Percentiles rank a stretch among this genome's conserved stretches.
Evolutionary conservation across 1,140 invertebrate species (phyloP).

Genomic region (Cepaea nemoralis): DNA sequence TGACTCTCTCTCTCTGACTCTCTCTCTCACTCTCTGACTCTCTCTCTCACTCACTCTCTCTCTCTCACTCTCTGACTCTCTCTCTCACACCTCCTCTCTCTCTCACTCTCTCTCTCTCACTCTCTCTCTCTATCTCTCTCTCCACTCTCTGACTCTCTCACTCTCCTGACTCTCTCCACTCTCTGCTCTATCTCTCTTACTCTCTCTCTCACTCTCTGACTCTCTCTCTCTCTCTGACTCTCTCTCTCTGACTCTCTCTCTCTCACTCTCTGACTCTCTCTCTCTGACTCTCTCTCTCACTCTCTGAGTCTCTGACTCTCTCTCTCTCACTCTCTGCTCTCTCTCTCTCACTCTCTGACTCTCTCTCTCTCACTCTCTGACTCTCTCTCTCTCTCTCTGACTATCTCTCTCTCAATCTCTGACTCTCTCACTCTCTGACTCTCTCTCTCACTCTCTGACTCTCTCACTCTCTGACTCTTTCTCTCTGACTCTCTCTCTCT

Average conservation of each 20-base stretch:
- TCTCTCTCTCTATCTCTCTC: no score
- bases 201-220: neutral
- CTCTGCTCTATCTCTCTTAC: no score
- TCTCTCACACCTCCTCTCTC: neutral
- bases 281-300: neutral
- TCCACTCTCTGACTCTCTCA: no score
- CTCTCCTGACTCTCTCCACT: no score
- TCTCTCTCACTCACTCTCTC: neutral
- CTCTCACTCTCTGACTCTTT: no score
- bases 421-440: neutral
- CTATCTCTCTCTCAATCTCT: no score
- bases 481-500: no score
- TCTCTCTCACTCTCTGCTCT: no score
- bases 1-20: neutral
- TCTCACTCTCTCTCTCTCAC: neutral
- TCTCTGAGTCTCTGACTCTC: neutral
- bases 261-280: neutral
- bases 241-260: constrained; percentile 5
- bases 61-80: neutral
- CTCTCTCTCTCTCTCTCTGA: no score
- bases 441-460: neutral
- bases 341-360: neutral
- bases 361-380: neutral
- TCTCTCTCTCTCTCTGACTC: neutral
- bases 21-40: no score